A percentile compares a stretch with the other conserved stretches of the same genome.
Evolutionary conservation across 2,797 vertebrate genomes (phyloP).

Genomic region (Tangara arthus): DNA sequence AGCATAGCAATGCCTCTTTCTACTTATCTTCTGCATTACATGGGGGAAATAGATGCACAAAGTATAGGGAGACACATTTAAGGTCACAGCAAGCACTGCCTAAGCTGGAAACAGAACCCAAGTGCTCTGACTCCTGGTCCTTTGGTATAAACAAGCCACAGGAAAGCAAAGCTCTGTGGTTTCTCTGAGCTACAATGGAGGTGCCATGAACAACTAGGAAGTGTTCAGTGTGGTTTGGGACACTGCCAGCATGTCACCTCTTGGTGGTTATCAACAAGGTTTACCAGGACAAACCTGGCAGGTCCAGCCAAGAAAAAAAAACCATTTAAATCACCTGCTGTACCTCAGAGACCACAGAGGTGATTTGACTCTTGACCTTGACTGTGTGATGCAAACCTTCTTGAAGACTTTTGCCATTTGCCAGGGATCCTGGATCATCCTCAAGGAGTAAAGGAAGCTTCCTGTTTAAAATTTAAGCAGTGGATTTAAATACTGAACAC

Average conservation of each 20-base stretch:
- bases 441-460: not conserved
- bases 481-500: slow-evolving; percentile 17
- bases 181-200: not conserved
- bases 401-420: not conserved
- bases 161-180: not conserved
- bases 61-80: not conserved
- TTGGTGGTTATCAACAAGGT: not conserved
- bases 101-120: not conserved
- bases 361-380: not conserved
- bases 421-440: not conserved
- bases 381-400: not conserved
- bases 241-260: not conserved
- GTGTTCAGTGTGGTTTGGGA: not conserved
- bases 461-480: slow-evolving; percentile 26
- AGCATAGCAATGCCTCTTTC: not conserved
- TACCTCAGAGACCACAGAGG: not conserved
- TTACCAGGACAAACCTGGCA: not conserved
- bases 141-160: not conserved
- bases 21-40: not conserved
- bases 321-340: not conserved
- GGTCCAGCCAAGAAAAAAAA: not conserved
- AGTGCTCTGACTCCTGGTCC: not conserved
- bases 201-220: not conserved
- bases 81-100: not conserved
- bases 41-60: not conserved